Conservation (phyloP, 2,797 vertebrate genomes). For the Diglossa cyanea region DNA sequence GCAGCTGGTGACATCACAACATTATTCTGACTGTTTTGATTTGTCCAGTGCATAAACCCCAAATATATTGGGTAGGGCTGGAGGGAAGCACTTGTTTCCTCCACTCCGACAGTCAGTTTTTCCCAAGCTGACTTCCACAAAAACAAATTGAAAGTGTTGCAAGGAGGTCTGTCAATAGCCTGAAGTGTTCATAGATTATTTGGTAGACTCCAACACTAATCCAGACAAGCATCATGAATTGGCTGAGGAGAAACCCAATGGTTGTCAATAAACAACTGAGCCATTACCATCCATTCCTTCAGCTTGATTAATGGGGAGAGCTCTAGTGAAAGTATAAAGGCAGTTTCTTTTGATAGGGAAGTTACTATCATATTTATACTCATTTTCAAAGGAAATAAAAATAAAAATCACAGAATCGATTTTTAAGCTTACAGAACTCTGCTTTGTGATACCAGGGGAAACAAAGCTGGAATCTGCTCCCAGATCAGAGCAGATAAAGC, state of each 20-base stretch:
- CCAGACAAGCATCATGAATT: neutral
- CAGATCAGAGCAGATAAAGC: neutral
- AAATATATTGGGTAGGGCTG: no score
- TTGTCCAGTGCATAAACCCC: neutral
- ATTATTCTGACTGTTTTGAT: neutral
- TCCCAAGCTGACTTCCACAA: neutral
- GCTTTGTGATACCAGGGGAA: neutral
- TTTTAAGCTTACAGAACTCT: neutral
- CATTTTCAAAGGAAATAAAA: neutral
- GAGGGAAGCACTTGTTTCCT: neutral
- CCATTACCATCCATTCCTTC: neutral
- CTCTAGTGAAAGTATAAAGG: rapidly evolving
- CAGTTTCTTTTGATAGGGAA: neutral
- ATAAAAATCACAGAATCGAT: neutral
- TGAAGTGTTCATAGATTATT: neutral
- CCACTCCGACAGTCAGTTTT: neutral
- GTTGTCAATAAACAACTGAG: neutral
- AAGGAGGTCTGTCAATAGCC: neutral
- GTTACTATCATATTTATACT: neutral
- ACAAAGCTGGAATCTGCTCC: neutral
- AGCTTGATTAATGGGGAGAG: neutral
- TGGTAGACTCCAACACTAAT: neutral
- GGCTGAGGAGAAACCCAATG: neutral
- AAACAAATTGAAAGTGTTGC: neutral
- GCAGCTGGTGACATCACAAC: neutral